These are phyloP conservation scores for Dolichopus griseipennis DNA, from an alignment of 2,888 invertebrate genomes.

Conservation along the genomic window DNA sequence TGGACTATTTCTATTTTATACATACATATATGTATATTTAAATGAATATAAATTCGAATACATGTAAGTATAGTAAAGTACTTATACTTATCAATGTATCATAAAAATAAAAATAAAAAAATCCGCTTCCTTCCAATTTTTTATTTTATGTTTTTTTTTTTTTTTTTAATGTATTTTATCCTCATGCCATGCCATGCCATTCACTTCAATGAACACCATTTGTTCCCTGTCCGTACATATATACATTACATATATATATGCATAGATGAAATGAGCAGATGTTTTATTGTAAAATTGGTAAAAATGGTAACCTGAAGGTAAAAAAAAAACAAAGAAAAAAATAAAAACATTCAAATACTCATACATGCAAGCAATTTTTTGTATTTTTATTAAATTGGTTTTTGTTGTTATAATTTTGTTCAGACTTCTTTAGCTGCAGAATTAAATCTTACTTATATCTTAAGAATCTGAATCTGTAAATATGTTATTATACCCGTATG, in stretches of 20 bases:
- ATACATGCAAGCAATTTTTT: no score
- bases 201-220: neutral
- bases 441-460: neutral
- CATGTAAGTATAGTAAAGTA: neutral
- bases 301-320: neutral
- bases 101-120: no score
- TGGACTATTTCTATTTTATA: no score
- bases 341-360: no score
- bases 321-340: no score
- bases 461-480: neutral
- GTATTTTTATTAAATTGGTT: neutral
- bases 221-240: neutral
- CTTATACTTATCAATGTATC: no score
- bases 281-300: neutral
- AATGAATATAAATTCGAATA: no score
- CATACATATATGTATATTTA: no score
- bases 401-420: neutral
- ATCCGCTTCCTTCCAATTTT: neutral
- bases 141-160: neutral
- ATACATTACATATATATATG: neutral
- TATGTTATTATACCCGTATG: no score
- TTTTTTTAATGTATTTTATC: neutral
- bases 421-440: neutral
- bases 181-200: neutral
- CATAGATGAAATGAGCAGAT: neutral